Evolutionary conservation across 2,797 vertebrate genomes (phyloP).

Genomic region (Peromyscus melanophrys): DNA sequence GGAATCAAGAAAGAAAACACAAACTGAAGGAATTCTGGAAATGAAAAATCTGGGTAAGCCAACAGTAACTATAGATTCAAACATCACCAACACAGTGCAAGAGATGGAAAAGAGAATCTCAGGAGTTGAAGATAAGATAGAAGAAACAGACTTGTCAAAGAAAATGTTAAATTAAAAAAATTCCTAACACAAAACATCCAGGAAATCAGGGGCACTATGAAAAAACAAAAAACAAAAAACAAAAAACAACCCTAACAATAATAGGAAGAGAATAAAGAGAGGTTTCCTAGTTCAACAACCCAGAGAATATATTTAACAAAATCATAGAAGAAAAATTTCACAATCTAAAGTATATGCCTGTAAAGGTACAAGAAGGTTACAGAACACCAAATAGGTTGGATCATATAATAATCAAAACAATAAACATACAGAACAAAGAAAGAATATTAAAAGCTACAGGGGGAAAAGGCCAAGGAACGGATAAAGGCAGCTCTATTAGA

Average conservation of each 20-base stretch:
- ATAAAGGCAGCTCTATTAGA: neutral
- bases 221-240: neutral
- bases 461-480: neutral
- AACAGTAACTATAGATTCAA: neutral
- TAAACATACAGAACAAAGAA: neutral
- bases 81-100: neutral
- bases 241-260: neutral
- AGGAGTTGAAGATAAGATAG: neutral
- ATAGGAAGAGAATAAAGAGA: neutral
- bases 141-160: neutral
- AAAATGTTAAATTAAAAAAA: neutral
- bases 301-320: neutral
- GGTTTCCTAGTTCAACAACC: neutral
- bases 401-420: neutral
- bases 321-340: neutral
- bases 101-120: neutral
- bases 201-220: neutral
- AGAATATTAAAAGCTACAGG: neutral
- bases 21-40: neutral
- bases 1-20: neutral
- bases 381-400: neutral
- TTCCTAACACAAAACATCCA: neutral
- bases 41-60: neutral
- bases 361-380: neutral
- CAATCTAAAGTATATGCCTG: neutral